Conservation (phyloP, 23 tunicate genomes). For the Ciona savignyi region DNA sequence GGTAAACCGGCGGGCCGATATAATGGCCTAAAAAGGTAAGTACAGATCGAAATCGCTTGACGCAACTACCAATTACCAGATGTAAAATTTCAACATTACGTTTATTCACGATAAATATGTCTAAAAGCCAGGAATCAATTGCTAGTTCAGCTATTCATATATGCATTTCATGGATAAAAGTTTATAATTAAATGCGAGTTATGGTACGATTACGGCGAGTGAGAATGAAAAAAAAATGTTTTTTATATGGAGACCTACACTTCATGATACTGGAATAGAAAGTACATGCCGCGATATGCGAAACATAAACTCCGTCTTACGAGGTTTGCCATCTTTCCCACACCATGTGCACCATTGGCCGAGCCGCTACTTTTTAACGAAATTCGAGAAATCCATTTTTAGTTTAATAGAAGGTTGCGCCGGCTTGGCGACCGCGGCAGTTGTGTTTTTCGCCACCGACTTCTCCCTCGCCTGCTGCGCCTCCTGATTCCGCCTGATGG, state of each 20-base stretch:
- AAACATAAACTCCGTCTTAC: no score
- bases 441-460: conserved; percentile 19
- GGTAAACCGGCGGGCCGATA: background rate
- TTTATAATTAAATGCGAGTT: no score
- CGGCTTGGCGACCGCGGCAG: conserved; percentile 14
- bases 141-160: background rate
- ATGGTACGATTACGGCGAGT: no score
- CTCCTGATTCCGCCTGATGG: conserved; percentile 42
- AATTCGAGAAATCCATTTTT: conserved; percentile 95
- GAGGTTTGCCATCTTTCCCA: no score
- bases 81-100: background rate
- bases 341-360: no score
- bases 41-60: no score
- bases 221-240: no score
- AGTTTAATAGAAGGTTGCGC: conserved; percentile 65
- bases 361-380: conserved; percentile 29
- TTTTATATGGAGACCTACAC: no score
- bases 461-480: conserved; percentile 35
- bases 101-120: background rate
- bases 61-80: no score
- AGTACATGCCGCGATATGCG: no score
- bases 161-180: background rate
- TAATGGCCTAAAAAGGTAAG: no score
- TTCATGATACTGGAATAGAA: no score
- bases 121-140: background rate